Evolutionary conservation across 2,797 vertebrate species (phyloP), one percentile per base, ranked within the genome.

Genomic region (Pseudopleuronectes americanus): DNA sequence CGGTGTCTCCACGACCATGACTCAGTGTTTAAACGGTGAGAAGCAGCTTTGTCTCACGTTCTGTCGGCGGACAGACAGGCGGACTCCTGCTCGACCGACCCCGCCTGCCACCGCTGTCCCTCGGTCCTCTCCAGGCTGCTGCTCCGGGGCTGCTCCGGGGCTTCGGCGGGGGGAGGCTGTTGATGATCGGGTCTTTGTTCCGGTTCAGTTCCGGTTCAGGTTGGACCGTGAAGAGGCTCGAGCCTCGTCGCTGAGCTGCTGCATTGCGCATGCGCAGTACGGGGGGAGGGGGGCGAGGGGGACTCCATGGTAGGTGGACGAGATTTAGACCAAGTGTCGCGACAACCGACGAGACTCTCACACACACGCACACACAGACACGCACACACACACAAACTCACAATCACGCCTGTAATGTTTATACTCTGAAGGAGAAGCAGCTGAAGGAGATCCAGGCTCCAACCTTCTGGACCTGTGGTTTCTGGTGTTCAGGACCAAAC

Each of bases 391-490:
- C 41, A 36, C 22, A 53, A 56, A 64, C 55, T 58, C 64, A 78
- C 76, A 83, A 55, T 65, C 22, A 26, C 24, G 4, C 0, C 1
- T 91, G 91, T 64, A 92, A 89, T 57, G 1, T 56, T 57, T 75
- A 59, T 1, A 85, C 78, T 3, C 74, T 93, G 43, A 56, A 17
- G 4, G 83, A 89, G 1, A 61, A 89, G 24, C 77, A 92, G 21
- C 75, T 83, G 60, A 9, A 84, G n/a, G 75, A 87, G 52, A 77
- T 94, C 63, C 86, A 91, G 78, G 77, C 79, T 10, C 68, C 47
- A 98, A 98, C 3, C 86, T 84, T 1, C 60, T 97, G 87, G 96
- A 95, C 0, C 91, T 98, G 0, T 96, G 95, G 95, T 87, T 96
- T 31, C 93, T 97, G 87, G 70, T 94, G 38, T 94, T 91, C 10